These are phyloP conservation scores for Caenorhabditis brenneri DNA, from an alignment of 1,140 invertebrate species.

Conservation along the genomic window DNA sequence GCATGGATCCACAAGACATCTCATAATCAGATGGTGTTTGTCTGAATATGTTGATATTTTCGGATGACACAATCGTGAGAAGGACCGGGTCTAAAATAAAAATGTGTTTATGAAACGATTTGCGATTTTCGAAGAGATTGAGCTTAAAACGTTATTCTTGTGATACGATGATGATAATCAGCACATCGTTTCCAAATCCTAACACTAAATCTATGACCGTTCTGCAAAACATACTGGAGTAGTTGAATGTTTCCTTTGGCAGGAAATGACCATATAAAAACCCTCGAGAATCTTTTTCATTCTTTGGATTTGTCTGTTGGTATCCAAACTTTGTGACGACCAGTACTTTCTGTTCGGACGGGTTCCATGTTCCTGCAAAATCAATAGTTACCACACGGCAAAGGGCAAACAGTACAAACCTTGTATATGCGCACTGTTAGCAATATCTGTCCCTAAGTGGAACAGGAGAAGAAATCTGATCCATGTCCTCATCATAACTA, in stretches of 20 bases:
- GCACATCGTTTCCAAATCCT: too few relatives aligned
- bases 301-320: conserved; percentile 88
- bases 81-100: conserved; percentile 44
- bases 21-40: conserved; percentile 79
- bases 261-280: conserved; percentile 94
- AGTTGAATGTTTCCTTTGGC: conserved; percentile 76
- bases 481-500: conserved; percentile 43
- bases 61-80: conserved; percentile 75
- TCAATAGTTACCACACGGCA: not conserved
- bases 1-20: conserved; percentile 71
- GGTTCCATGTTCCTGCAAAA: conserved; percentile 50
- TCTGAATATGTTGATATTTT: conserved; percentile 86
- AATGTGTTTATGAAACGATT: not conserved
- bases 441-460: not conserved
- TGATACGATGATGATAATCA: too few relatives aligned
- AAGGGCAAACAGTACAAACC: not conserved
- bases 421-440: not conserved
- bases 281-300: conserved; percentile 82
- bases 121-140: too few relatives aligned
- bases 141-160: too few relatives aligned
- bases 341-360: conserved; percentile 73
- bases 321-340: conserved; percentile 94
- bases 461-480: not conserved
- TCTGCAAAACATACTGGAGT: conserved; percentile 36
- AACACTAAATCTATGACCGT: too few relatives aligned